Evolutionary conservation across 2,888 invertebrate genomes (phyloP).

Genomic region (Drosophila kanekoi): DNA sequence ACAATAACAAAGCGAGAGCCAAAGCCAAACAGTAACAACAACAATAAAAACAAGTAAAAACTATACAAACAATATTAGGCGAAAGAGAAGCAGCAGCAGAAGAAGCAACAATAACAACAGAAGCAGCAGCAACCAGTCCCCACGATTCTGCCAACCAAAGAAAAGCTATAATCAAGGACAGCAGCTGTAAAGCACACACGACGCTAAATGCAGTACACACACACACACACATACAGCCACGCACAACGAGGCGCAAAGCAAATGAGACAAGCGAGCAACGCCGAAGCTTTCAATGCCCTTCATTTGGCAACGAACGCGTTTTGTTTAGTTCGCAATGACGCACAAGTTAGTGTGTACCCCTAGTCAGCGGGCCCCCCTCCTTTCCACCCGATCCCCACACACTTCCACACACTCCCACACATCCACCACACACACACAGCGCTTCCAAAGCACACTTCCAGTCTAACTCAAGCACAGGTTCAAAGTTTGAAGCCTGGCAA

Average conservation of each 20-base stretch:
- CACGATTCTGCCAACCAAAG: conserved; percentile 60
- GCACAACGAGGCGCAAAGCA: conserved; percentile 15
- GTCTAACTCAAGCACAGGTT: conserved; percentile 10
- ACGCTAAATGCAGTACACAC: conserved; percentile 48
- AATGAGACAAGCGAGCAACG: conserved; percentile 35
- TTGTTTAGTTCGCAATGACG: conserved; percentile 51
- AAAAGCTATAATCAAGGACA: conserved; percentile 70
- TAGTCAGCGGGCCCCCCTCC: background rate
- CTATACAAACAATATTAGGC: conserved; percentile 59
- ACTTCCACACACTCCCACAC: background rate
- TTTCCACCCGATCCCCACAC: background rate
- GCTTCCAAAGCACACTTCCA: conserved; percentile 10
- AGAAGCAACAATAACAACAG: conserved; percentile 37
- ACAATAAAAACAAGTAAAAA: conserved; percentile 30
- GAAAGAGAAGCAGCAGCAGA: conserved; percentile 51
- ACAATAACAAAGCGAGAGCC: conserved; percentile 74
- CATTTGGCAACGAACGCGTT: conserved; percentile 40
- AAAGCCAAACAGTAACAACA: conserved; percentile 47
- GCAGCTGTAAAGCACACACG: conserved; percentile 61
- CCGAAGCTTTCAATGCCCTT: conserved; percentile 74
- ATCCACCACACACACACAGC: background rate
- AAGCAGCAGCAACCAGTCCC: conserved; percentile 51
- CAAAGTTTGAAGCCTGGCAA: conserved; percentile 40
- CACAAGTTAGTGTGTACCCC: conserved; percentile 28
- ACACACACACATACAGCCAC: conserved; percentile 4